These are phyloP conservation scores for Apodemia zela DNA, from an alignment of 2,888 invertebrate species.

Conservation along the genomic window DNA sequence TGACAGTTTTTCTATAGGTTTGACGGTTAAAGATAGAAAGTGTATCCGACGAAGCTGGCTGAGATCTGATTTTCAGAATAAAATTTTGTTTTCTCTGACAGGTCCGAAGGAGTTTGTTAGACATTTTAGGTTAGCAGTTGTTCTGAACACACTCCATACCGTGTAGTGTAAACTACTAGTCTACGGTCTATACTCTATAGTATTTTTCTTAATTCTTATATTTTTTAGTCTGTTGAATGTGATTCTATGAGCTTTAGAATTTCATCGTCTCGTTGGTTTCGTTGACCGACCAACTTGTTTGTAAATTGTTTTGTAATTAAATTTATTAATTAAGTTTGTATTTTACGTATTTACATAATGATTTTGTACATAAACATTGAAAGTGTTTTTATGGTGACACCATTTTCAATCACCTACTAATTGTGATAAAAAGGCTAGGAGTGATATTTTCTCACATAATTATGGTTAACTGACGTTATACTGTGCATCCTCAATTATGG, in stretches of 20 bases:
- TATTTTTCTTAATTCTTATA: background rate
- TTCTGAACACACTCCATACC: too few species aligned
- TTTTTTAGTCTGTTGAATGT: conserved; percentile 4
- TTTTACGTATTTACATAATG: conserved; percentile 56
- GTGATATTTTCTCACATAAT: conserved; percentile 79
- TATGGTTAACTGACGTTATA: conserved; percentile 79
- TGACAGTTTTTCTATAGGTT: too few species aligned
- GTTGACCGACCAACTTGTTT: conserved; percentile 60
- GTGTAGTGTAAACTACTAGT: too few species aligned
- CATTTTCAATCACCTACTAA: conserved; percentile 46
- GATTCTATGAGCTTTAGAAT: conserved; percentile 31
- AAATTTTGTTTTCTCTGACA: too few species aligned
- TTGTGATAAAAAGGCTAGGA: conserved; percentile 70
- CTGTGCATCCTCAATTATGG: conserved; percentile 81
- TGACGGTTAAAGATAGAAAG: too few species aligned
- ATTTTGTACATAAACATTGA: conserved; percentile 46
- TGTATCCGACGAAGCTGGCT: too few species aligned
- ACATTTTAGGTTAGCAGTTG: too few species aligned
- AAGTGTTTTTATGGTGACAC: conserved; percentile 43
- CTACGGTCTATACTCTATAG: conserved; percentile 24
- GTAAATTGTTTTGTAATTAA: conserved; percentile 66
- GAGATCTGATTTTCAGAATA: too few species aligned
- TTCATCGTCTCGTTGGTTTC: conserved; percentile 69
- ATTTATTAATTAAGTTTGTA: conserved; percentile 51
- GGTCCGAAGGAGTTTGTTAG: too few species aligned